Evolutionary conservation across 2,888 invertebrate genomes (phyloP), one percentile per base, ranked within the genome.

Genomic region (Oscheius sp.): DNA sequence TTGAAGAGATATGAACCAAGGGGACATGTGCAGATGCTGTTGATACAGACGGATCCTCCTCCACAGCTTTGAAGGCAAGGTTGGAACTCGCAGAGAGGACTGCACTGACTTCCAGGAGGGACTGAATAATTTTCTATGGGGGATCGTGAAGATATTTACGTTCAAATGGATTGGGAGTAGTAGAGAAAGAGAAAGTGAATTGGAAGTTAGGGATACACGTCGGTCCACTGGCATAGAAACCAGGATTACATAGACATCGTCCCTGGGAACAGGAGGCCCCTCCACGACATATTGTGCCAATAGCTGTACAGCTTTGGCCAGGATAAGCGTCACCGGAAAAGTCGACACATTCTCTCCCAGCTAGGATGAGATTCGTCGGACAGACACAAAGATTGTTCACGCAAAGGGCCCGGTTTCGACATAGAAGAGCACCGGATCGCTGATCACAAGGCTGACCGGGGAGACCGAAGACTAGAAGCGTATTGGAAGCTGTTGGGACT

Each of bases 11-110:
- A 59, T 2, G 32, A 77, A 20, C 81, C 80, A 20, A 76, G 73
- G 1, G 82, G 79, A 54, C 85, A 85, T 0, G 80, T 75, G 50
- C 85, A 85, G 1, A 81, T 32, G 1, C 77, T 73, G 12, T 81
- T 77, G 24, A 72, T 72, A 63, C 85, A 85, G 9, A 71, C 38
- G 4, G 84, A 82, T 24, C 82, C 82, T 20, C 84, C 83, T 36
- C 71, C 67, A 47, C 77, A 80, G 44, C 66, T 61, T 41, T 74
- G 77, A 0, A 77, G 59, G 64, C 79, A 80, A 3, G 77, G 74
- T 36, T 73, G 74, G 64, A 47, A 79, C 22, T 78, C 70, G 44
- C 84, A 84, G 24, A 71, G 67, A 3, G 82, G 74, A 51, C 83
- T 78, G 64, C 84, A 84, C 4, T 57, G 70, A 41, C 77, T 74